Evolutionary conservation across 2,113 vertebrate genomes (phyloP).

Genomic region (Cyanoderma ruficeps): DNA sequence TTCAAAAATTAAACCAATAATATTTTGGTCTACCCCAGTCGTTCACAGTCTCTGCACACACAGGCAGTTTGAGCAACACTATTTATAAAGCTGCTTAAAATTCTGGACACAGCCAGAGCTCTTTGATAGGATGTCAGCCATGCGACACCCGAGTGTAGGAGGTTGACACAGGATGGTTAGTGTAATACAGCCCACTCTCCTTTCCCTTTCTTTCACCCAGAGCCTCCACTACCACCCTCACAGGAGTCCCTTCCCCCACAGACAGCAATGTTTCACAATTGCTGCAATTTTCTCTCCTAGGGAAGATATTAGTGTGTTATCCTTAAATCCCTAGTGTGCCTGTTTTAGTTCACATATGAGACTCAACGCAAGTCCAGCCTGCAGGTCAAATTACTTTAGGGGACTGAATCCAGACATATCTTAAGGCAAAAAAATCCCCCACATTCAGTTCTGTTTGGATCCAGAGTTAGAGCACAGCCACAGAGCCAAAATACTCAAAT

Average conservation of each 20-base stretch:
- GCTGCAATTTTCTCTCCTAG: constrained; percentile 6
- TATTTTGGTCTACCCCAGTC: constrained; percentile 2
- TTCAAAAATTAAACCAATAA: not conserved
- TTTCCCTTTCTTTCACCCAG: constrained; percentile 21
- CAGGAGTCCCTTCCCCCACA: constrained; percentile 1
- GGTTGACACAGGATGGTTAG: constrained; percentile 28
- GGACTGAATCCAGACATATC: not conserved
- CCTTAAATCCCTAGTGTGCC: not conserved
- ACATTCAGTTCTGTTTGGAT: not conserved
- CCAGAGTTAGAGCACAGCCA: not conserved
- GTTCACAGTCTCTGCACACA: constrained; percentile 39
- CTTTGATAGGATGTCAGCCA: constrained; percentile 56
- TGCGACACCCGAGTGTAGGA: not conserved
- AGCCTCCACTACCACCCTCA: constrained; percentile 19
- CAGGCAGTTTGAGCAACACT: not conserved
- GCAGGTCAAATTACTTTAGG: not conserved
- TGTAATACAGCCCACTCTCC: constrained; percentile 33
- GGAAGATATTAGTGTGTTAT: not conserved
- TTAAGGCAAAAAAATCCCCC: not conserved
- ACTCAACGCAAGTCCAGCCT: not conserved
- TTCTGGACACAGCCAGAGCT: constrained; percentile 51
- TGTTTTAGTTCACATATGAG: not conserved
- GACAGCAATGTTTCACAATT: not conserved
- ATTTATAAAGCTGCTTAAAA: constrained; percentile 66
- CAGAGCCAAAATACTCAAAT: not conserved